Evolutionary conservation across 2,888 invertebrate genomes (phyloP), one percentile per base, ranked within the genome.

Genomic region (Cephonodes hylas): DNA sequence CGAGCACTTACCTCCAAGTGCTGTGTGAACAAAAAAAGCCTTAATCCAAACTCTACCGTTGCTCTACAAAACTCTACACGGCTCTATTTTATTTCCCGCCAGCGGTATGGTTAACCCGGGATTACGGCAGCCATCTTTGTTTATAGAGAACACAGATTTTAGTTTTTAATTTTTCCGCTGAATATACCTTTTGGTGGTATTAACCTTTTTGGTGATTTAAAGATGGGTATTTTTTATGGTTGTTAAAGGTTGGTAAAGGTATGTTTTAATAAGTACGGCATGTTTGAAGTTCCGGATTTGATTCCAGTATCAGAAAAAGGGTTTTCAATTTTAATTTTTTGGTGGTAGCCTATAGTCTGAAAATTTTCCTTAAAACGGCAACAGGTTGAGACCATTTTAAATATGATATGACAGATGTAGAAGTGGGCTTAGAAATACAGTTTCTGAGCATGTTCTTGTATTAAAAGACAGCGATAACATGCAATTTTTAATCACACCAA

Each of bases 91-190:
- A 53, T 53, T 53, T 48, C 15, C 48, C 48, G 10, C 27, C 18
- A 23, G 15, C 53, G 48, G 27, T 25, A 48, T 18, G 44, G 44
- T 59, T 59, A 44, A 27, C 58, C 58, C 44, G 27, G 27, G 58
- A 42, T 59, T 59, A 59, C 18, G 58, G 25, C n/a, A 42, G 44
- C 58, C 58, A 44, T 59, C 20, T 31, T 59, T 59, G 58, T 44
- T 42, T 59, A 44, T 44, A 42, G 27, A 13, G 25, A 27, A 20
- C 58, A 44, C 42, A 59, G 58, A 44, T 44, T 58, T 25, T 20
- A 27, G 58, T 44, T 44, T 59, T 59, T 60, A 48, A 48, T 60
- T 38, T 60, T 60, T 31, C 8, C 18, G 31, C 53, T 20, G 27
- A 8, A 53, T 15, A 7, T 27, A 22, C 22, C 22, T 45, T 18